A percentile compares a stretch with the other conserved stretches of the same genome.
These are phyloP conservation scores for Orchestes rusci DNA, from an alignment of 2,888 invertebrate genomes.

Conservation along the genomic window DNA sequence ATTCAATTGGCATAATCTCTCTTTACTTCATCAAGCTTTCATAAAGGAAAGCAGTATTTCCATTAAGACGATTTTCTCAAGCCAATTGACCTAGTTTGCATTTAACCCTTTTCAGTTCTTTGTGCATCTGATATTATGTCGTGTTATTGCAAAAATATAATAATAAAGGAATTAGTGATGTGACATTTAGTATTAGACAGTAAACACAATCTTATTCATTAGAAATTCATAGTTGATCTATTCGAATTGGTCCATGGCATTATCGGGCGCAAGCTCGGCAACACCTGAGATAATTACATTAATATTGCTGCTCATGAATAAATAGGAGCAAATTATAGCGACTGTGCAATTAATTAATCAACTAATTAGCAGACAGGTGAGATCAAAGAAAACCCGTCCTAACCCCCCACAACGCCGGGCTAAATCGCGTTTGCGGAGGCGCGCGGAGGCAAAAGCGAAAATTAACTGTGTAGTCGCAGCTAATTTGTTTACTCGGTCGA, in stretches of 20 bases:
- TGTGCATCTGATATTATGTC: too few species aligned
- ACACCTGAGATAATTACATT: constrained; percentile 43
- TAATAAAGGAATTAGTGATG: too few species aligned
- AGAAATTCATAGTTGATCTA: constrained; percentile 22
- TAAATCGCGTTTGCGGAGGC: constrained; percentile 22
- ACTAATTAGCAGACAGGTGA: constrained; percentile 43
- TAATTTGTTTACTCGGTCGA: constrained; percentile 5
- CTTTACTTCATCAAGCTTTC: too few species aligned
- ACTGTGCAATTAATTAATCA: constrained; percentile 46
- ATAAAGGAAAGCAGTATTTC: too few species aligned
- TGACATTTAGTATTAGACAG: too few species aligned
- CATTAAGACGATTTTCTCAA: too few species aligned
- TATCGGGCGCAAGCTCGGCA: constrained; percentile 25
- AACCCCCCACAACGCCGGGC: constrained; percentile 18
- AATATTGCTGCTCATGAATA: constrained; percentile 44
- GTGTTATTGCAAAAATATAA: too few species aligned
- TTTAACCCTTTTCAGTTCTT: too few species aligned
- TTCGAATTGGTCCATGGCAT: constrained; percentile 16
- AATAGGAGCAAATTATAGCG: constrained; percentile 42
- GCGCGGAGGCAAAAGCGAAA: constrained; percentile 15
- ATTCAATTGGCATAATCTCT: too few species aligned
- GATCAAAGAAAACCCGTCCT: constrained; percentile 37
- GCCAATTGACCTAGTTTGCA: too few species aligned
- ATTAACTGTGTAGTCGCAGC: constrained; percentile 8
- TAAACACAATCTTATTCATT: too few species aligned